Percentiles rank a stretch among this genome's conserved stretches.
Evolutionary conservation across 2,888 invertebrate species (phyloP).

Genomic region (Embidobia sp.): DNA sequence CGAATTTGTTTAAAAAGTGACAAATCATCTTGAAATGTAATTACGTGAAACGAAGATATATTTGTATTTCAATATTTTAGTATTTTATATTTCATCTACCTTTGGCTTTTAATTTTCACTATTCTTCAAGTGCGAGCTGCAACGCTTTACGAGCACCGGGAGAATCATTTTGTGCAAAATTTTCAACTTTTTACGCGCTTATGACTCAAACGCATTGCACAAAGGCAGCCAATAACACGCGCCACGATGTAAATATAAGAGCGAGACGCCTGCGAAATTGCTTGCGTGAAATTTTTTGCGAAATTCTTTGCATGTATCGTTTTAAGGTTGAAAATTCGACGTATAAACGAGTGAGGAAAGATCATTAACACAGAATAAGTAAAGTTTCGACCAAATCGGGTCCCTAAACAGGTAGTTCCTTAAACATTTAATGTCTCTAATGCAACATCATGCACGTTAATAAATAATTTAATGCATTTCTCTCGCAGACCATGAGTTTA

Average conservation of each 20-base stretch:
- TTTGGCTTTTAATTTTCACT: conserved; percentile 63
- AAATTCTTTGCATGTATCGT: no score
- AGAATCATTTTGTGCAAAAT: conserved; percentile 52
- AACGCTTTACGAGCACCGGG: conserved; percentile 57
- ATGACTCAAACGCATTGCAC: conserved; percentile 31
- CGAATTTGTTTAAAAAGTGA: no score
- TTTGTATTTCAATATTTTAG: no score
- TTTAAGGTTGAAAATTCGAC: no score
- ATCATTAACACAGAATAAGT: not conserved
- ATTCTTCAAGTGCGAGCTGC: conserved; percentile 19
- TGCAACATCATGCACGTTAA: conserved; percentile 52
- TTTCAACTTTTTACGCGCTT: conserved; percentile 48
- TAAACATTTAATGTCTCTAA: conserved; percentile 58
- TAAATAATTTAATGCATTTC: conserved; percentile 58
- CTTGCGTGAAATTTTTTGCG: not conserved
- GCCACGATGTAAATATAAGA: conserved; percentile 27
- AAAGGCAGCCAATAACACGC: conserved; percentile 27
- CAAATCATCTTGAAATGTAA: no score
- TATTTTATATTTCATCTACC: no score
- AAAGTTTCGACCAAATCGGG: not conserved
- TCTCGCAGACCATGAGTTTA: conserved; percentile 43
- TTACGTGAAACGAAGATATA: no score
- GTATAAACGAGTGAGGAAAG: no score
- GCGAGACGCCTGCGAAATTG: conserved; percentile 8
- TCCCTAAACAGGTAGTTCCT: conserved; percentile 49